phyloP scores from a whole-genome alignment of 2,888 invertebrate genomes.

The Nematopogon swammerdamellus region DNA sequence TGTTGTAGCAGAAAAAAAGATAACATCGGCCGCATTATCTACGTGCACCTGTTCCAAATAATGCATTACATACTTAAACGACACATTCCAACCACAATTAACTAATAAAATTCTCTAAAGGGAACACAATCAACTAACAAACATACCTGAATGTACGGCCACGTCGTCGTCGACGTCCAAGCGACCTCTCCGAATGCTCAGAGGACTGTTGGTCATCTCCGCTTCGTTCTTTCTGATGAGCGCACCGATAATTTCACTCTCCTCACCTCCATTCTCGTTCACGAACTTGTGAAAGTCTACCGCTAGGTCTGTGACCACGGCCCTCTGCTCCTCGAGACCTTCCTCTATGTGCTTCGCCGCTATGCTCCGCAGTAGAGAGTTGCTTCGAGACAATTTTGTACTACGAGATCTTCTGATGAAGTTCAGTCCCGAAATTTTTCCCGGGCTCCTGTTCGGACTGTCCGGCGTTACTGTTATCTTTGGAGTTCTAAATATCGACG shows the following conservation, averaged over 20 bases:
- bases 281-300: constrained; percentile 42
- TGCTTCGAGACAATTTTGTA: constrained; percentile 67
- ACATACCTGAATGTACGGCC: constrained; percentile 70
- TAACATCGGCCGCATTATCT: background rate
- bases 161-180: constrained; percentile 65
- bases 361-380: constrained; percentile 59
- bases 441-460: constrained; percentile 53
- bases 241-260: constrained; percentile 38
- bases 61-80: too few species aligned
- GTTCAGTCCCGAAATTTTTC: constrained; percentile 48
- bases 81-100: too few species aligned
- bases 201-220: constrained; percentile 36
- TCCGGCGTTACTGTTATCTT: constrained; percentile 45
- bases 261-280: constrained; percentile 33
- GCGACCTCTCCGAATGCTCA: constrained; percentile 45
- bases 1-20: background rate
- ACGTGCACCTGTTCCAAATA: too few species aligned
- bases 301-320: constrained; percentile 36
- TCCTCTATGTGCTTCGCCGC: constrained; percentile 48
- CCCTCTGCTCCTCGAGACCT: constrained; percentile 32
- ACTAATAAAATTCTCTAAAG: too few species aligned
- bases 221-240: constrained; percentile 46
- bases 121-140: background rate
- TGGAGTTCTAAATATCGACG: constrained; percentile 42
- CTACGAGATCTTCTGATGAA: constrained; percentile 71